Conservation (phyloP, 2,888 invertebrate genomes). For the Caenorhabditis imperialis region DNA sequence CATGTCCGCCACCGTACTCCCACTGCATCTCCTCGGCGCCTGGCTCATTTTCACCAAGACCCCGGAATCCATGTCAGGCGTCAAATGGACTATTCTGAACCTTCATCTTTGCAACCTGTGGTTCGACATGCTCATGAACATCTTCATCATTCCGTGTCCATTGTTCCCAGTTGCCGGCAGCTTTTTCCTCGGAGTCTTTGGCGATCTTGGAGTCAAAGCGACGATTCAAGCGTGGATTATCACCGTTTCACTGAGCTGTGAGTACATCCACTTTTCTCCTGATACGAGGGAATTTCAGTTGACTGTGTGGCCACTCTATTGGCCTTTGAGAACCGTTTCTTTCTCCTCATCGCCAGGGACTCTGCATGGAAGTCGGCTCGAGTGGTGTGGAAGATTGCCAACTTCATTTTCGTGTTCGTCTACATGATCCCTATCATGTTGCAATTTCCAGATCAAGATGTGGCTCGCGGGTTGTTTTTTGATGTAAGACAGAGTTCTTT, state of each 20-base stretch:
- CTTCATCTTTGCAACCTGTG: no score
- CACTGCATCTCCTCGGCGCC: no score
- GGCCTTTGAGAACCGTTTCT: slow-evolving; percentile 19
- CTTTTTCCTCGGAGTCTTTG: background rate
- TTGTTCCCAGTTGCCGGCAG: background rate
- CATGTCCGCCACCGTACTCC: no score
- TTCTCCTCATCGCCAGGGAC: background rate
- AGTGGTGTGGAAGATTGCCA: background rate
- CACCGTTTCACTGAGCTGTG: background rate
- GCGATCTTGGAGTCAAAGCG: background rate
- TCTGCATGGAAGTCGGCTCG: background rate
- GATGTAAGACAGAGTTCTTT: background rate
- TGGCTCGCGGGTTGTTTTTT: background rate
- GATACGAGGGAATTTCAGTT: slow-evolving; percentile 10
- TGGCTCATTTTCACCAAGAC: no score
- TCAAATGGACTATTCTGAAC: no score
- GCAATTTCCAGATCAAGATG: slow-evolving; percentile 7
- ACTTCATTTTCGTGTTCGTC: background rate
- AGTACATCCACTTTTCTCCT: background rate
- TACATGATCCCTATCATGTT: background rate
- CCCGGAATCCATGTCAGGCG: no score
- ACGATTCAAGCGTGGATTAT: background rate
- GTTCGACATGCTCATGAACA: no score
- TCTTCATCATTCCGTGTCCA: background rate
- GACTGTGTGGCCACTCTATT: slow-evolving; percentile 5